Evolutionary conservation across 2,797 vertebrate genomes (phyloP).

Genomic region (Nyctibius grandis): DNA sequence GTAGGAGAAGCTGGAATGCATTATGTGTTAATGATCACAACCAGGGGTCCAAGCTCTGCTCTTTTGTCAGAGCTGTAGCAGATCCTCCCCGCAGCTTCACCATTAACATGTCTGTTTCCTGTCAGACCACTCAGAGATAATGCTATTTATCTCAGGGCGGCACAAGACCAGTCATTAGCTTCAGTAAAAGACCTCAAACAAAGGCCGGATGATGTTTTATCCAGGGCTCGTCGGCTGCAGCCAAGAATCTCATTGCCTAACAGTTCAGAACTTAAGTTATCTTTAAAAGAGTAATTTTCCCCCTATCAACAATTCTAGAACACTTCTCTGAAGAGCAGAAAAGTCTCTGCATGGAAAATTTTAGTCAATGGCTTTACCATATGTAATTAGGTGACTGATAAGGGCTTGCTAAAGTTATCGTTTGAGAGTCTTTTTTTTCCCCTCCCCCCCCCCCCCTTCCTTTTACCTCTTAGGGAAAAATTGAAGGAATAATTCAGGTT

Average conservation of each 20-base stretch:
- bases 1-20: conserved; percentile 71
- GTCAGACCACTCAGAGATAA: conserved; percentile 85
- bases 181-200: conserved; percentile 82
- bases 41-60: conserved; percentile 73
- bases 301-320: conserved; percentile 11
- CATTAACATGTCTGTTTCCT: conserved; percentile 86
- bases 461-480: conserved; percentile 14
- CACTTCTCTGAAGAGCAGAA: background rate
- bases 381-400: conserved; percentile 61
- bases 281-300: conserved; percentile 26
- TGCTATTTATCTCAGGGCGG: conserved; percentile 82
- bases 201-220: conserved; percentile 78
- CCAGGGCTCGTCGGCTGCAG: conserved; percentile 57
- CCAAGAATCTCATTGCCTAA: conserved; percentile 53
- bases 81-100: conserved; percentile 79
- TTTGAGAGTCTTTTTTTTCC: background rate
- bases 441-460: background rate
- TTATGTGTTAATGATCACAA: conserved; percentile 77
- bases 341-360: conserved; percentile 32
- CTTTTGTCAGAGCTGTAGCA: conserved; percentile 74
- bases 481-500: conserved; percentile 64
- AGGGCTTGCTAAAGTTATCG: conserved; percentile 40
- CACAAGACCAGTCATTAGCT: conserved; percentile 84
- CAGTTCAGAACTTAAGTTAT: conserved; percentile 57
- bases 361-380: conserved; percentile 33